Evolutionary conservation across 30 jellyfish, hydroid and myxozoan genomes (phyloP).

Genomic region (Chrysaora quinquecirrha): DNA sequence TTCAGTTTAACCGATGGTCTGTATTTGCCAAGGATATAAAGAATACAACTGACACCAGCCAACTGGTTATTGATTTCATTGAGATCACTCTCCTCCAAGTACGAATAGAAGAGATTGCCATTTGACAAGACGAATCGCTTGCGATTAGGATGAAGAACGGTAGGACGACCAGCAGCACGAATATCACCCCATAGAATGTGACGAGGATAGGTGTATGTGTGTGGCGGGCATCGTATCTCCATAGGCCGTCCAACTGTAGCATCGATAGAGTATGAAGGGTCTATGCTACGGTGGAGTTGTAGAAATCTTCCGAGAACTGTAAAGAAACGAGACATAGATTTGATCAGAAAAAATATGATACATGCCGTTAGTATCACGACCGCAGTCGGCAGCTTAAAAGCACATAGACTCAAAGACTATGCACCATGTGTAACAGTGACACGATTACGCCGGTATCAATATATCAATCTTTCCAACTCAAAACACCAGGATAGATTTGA

Average conservation of each 20-base stretch:
- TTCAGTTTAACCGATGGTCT: conserved; percentile 66
- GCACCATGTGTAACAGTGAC: no score
- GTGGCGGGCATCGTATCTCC: conserved; percentile 73
- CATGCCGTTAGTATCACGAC: no score
- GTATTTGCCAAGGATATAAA: conserved; percentile 77
- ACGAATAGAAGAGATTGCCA: conserved; percentile 76
- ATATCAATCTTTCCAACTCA: no score
- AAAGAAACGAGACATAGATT: neutral
- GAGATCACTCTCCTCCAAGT: conserved; percentile 71
- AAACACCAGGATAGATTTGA: no score
- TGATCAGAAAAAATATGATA: neutral
- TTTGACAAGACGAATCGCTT: conserved; percentile 75
- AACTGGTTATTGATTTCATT: conserved; percentile 64
- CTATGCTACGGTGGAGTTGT: conserved; percentile 60
- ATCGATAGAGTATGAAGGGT: conserved; percentile 38
- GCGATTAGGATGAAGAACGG: conserved; percentile 35
- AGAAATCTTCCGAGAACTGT: conserved; percentile 75
- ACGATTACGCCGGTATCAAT: no score
- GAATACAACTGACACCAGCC: conserved; percentile 71
- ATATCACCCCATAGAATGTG: conserved; percentile 75
- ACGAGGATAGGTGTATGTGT: conserved; percentile 73
- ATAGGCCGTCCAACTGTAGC: conserved; percentile 85
- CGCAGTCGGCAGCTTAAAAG: no score
- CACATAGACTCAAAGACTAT: no score
- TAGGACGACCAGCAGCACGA: conserved; percentile 68